These are phyloP conservation scores for Idaea dimidiata DNA, from an alignment of 2,888 invertebrate genomes.

Conservation along the genomic window DNA sequence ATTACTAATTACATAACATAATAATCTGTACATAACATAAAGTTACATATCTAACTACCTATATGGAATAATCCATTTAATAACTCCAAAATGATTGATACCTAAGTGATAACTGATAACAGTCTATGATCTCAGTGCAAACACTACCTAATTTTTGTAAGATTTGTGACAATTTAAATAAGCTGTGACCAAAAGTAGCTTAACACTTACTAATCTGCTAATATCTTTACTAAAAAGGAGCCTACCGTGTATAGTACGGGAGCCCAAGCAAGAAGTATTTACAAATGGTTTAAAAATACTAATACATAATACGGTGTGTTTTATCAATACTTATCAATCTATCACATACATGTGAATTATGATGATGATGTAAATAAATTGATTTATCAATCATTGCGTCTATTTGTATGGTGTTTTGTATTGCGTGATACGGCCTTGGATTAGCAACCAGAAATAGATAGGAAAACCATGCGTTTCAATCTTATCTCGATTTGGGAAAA, in stretches of 20 bases:
- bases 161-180: no score
- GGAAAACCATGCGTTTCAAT: conserved; percentile 19
- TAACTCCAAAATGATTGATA: not conserved
- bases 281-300: no score
- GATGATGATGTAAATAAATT: not conserved
- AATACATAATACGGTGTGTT: not conserved
- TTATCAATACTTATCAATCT: not conserved
- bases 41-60: no score
- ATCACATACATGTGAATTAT: not conserved
- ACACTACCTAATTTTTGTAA: no score
- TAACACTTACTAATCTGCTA: no score
- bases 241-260: no score
- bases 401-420: conserved; percentile 12
- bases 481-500: not conserved
- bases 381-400: conserved; percentile 10
- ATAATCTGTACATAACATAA: no score
- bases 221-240: no score
- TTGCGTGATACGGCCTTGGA: conserved; percentile 30
- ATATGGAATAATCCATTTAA: not conserved
- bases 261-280: no score
- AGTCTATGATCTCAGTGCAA: not conserved
- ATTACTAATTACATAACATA: no score
- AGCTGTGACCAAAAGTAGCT: no score
- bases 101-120: no score
- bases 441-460: conserved; percentile 36